These are phyloP conservation scores for Cephalopachus bancanus DNA, from an alignment of 2,797 vertebrate genomes.

Conservation along the genomic window DNA sequence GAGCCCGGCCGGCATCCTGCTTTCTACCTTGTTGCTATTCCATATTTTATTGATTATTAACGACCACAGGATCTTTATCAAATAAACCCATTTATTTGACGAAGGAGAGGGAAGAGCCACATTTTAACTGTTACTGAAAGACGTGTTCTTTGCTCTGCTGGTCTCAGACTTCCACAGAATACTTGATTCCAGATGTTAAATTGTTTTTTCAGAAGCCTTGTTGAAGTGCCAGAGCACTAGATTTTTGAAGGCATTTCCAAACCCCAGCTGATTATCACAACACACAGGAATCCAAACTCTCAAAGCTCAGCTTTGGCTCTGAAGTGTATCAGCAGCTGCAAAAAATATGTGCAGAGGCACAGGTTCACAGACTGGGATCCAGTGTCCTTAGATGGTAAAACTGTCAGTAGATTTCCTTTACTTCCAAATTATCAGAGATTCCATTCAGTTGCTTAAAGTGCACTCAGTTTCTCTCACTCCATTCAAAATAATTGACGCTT, in stretches of 20 bases:
- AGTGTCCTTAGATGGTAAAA: conserved; percentile 92
- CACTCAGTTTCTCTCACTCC: conserved; percentile 54
- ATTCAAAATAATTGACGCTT: conserved; percentile 62
- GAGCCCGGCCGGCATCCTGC: background rate
- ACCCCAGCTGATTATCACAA: conserved; percentile 91
- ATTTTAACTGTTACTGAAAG: conserved; percentile 83
- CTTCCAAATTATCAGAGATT: conserved; percentile 75
- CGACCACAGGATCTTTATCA: conserved; percentile 81
- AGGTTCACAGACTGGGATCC: conserved; percentile 81
- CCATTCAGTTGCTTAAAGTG: conserved; percentile 64
- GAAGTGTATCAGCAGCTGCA: conserved; percentile 90
- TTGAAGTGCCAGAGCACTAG: conserved; percentile 86
- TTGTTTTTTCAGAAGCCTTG: conserved; percentile 89
- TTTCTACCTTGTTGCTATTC: conserved; percentile 77
- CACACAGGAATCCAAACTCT: conserved; percentile 88
- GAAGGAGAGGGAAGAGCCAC: conserved; percentile 84
- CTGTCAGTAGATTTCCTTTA: conserved; percentile 76
- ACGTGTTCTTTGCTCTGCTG: conserved; percentile 86
- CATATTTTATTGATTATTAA: conserved; percentile 77
- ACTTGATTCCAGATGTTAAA: conserved; percentile 90
- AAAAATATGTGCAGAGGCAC: conserved; percentile 87
- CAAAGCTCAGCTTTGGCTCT: conserved; percentile 86
- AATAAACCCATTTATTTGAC: conserved; percentile 78
- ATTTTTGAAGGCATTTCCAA: conserved; percentile 88
- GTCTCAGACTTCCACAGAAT: conserved; percentile 87